phyloP scores from a whole-genome alignment of 1,140 invertebrate genomes.

The Euglossa dilemma region DNA sequence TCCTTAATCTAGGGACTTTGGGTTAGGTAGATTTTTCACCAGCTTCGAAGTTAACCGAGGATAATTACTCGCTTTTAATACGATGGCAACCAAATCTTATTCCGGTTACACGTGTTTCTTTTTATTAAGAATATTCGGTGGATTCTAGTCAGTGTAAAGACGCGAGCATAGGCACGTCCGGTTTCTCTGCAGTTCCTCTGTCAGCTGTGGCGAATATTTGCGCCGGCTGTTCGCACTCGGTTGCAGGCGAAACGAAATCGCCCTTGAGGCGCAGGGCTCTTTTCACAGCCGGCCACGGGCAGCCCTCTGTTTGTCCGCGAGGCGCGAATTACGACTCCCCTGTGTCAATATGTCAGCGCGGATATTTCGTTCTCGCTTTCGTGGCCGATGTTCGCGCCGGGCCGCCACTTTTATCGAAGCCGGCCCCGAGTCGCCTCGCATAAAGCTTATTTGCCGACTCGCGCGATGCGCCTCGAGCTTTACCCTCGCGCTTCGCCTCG shows the following conservation, averaged over 20 bases:
- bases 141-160: too few species aligned
- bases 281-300: constrained; percentile 42
- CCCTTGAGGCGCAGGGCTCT: constrained; percentile 53
- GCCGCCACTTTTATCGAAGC: constrained; percentile 58
- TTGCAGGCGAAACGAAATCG: constrained; percentile 61
- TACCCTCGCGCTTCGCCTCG: constrained; percentile 8
- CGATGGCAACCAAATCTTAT: too few species aligned
- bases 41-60: too few species aligned
- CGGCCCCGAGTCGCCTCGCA: constrained; percentile 38
- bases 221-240: constrained; percentile 63
- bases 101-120: too few species aligned
- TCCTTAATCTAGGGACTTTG: too few species aligned
- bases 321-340: constrained; percentile 76
- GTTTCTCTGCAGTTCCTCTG: constrained; percentile 13
- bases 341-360: constrained; percentile 76
- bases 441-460: constrained; percentile 57
- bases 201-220: constrained; percentile 58
- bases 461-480: not conserved
- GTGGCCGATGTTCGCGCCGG: constrained; percentile 17
- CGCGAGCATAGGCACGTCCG: not conserved
- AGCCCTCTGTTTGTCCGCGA: constrained; percentile 73
- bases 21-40: too few species aligned
- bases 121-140: too few species aligned
- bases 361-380: constrained; percentile 66
- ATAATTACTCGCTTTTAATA: too few species aligned